These are phyloP conservation scores for Pygocentrus nattereri DNA, from an alignment of 2,797 vertebrate genomes.

Conservation along the genomic window DNA sequence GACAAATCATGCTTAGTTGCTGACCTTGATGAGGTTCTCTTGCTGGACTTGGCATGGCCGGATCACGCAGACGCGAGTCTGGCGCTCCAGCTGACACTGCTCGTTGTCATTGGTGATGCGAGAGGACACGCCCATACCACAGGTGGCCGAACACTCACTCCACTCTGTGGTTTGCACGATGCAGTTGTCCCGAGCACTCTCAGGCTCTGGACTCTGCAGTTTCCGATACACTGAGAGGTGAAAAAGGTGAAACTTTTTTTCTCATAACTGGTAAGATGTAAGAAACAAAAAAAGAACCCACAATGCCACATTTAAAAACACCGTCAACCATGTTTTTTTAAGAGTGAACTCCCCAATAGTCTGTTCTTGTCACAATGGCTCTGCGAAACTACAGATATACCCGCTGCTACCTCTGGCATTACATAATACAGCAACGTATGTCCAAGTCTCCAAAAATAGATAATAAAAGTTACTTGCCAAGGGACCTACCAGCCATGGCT, in stretches of 20 bases:
- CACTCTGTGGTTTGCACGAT: conserved; percentile 82
- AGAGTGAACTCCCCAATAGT: no score
- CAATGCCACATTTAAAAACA: no score
- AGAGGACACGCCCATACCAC: conserved; percentile 82
- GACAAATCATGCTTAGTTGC: neutral
- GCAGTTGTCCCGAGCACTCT: conserved; percentile 79
- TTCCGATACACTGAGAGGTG: neutral
- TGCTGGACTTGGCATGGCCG: conserved; percentile 70
- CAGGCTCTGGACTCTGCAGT: conserved; percentile 48
- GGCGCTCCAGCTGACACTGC: conserved; percentile 78
- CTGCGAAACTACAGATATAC: neutral
- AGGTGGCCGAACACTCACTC: conserved; percentile 79
- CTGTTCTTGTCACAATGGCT: no score
- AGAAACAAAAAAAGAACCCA: no score
- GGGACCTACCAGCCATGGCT: conserved; percentile 70
- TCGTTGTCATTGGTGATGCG: conserved; percentile 81
- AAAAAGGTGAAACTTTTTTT: no score
- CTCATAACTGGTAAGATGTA: no score
- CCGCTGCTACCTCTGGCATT: neutral
- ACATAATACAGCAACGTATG: neutral
- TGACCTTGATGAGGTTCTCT: conserved; percentile 77
- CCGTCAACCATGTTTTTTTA: no score
- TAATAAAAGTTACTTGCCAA: conserved; percentile 33
- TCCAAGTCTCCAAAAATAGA: neutral
- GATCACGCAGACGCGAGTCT: conserved; percentile 80